Evolutionary conservation across 2,888 invertebrate species (phyloP).

Genomic region (Brenthis hecate): DNA sequence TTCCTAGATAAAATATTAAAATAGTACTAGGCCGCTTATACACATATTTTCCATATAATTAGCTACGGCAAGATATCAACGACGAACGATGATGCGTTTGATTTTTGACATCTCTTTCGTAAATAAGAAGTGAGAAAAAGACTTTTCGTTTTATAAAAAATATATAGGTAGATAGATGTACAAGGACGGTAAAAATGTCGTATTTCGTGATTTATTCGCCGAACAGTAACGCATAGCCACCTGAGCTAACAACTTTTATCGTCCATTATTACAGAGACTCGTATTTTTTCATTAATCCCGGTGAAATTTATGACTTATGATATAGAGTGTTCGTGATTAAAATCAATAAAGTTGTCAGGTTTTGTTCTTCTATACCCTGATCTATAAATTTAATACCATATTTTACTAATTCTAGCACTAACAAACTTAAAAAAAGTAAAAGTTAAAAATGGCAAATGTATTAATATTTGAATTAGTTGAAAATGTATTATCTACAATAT

Average conservation of each 20-base stretch:
- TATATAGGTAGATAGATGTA: conserved; percentile 20
- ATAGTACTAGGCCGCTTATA: conserved; percentile 51
- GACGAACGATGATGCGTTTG: conserved; percentile 15
- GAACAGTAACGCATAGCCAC: conserved; percentile 49
- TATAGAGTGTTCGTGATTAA: conserved; percentile 23
- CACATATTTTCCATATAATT: conserved; percentile 25
- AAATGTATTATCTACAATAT: too few species aligned
- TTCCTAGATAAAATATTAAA: conserved; percentile 16
- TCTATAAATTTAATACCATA: neutral
- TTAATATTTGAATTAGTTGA: too few species aligned
- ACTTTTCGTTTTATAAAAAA: neutral
- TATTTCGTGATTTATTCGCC: conserved; percentile 53
- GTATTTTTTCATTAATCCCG: conserved; percentile 41
- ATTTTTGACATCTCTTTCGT: conserved; percentile 36
- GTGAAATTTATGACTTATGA: conserved; percentile 34
- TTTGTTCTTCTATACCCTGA: neutral
- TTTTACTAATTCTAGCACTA: neutral
- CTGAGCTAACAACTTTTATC: conserved; percentile 49
- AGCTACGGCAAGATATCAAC: conserved; percentile 38
- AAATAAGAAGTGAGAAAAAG: conserved; percentile 31
- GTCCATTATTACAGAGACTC: conserved; percentile 39
- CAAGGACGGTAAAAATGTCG: conserved; percentile 46
- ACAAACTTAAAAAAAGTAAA: too few species aligned
- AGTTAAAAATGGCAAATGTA: too few species aligned
- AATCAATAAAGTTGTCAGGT: conserved; percentile 19